These are phyloP conservation scores for Calyptomena viridis DNA, from an alignment of 2,113 vertebrate genomes.

Conservation along the genomic window DNA sequence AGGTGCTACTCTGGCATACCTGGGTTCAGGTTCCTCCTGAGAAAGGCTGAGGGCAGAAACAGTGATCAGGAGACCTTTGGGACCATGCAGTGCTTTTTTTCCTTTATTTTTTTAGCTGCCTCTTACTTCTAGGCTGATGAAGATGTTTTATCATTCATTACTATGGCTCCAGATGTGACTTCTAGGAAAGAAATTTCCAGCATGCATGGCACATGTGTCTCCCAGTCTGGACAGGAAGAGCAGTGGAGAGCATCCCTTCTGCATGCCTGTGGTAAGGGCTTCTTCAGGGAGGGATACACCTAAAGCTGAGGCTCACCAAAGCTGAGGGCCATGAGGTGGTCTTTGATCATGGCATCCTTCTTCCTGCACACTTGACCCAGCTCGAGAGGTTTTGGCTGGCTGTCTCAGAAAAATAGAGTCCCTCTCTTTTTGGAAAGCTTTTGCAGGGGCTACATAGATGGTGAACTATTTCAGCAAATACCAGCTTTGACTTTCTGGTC, in stretches of 20 bases:
- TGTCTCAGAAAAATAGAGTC: not conserved
- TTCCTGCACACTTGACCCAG: not conserved
- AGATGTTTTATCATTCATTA: not conserved
- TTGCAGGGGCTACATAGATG: not conserved
- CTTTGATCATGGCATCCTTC: not conserved
- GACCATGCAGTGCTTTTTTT: not conserved
- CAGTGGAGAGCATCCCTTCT: not conserved
- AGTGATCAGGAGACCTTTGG: not conserved
- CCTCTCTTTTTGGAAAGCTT: not conserved
- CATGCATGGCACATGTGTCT: fast-evolving
- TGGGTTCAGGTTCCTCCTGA: not conserved
- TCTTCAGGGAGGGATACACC: not conserved
- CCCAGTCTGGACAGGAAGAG: not conserved
- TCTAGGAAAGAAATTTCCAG: not conserved
- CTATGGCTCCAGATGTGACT: not conserved
- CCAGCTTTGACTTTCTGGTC: not conserved
- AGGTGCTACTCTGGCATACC: not conserved
- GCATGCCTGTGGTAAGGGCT: not conserved
- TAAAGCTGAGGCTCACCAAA: not conserved
- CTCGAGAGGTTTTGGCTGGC: not conserved
- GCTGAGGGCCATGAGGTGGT: not conserved
- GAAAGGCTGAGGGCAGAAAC: not conserved
- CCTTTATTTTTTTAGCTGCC: too few relatives aligned
- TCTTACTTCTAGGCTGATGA: not conserved
- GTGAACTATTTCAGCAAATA: not conserved